These are phyloP conservation scores for Fulica atra DNA, from an alignment of 2,113 vertebrate species.

Conservation along the genomic window DNA sequence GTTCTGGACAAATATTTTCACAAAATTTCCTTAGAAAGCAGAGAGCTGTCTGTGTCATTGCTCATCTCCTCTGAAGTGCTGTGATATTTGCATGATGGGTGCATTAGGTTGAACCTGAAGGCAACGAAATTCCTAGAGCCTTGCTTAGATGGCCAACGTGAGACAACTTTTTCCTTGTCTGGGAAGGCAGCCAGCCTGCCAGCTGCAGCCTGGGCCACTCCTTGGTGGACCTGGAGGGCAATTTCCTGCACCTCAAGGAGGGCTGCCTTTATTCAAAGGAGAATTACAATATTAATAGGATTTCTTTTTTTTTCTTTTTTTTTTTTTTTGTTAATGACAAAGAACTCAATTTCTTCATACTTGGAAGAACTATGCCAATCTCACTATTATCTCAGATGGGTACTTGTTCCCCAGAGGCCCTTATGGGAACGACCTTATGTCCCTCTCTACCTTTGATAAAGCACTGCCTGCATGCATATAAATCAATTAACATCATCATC, in stretches of 20 bases:
- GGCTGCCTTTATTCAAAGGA: constrained; percentile 52
- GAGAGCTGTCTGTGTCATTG: neutral
- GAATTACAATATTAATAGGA: constrained; percentile 76
- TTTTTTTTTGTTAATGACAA: constrained; percentile 68
- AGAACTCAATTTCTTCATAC: constrained; percentile 38
- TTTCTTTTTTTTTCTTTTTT: constrained; percentile 65
- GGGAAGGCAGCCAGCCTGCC: constrained; percentile 40
- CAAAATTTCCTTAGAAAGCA: neutral
- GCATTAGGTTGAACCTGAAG: neutral
- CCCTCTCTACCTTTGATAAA: constrained; percentile 47
- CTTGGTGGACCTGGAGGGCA: neutral
- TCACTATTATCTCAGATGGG: constrained; percentile 45
- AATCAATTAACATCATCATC: constrained; percentile 57
- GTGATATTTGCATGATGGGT: neutral
- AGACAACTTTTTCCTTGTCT: neutral
- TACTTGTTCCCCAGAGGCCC: constrained; percentile 39
- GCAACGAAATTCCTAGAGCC: neutral
- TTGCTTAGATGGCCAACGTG: constrained; percentile 4
- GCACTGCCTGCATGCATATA: constrained; percentile 49
- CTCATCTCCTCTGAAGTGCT: neutral
- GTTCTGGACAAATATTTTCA: neutral
- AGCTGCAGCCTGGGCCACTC: constrained; percentile 21
- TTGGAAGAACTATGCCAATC: constrained; percentile 59
- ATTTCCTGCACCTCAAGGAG: neutral
- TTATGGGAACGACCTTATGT: constrained; percentile 21